A percentile compares a stretch with the other conserved stretches of the same genome.
These are phyloP conservation scores for Nothobranchius furzeri DNA, from an alignment of 2,113 vertebrate species.

Conservation along the genomic window DNA sequence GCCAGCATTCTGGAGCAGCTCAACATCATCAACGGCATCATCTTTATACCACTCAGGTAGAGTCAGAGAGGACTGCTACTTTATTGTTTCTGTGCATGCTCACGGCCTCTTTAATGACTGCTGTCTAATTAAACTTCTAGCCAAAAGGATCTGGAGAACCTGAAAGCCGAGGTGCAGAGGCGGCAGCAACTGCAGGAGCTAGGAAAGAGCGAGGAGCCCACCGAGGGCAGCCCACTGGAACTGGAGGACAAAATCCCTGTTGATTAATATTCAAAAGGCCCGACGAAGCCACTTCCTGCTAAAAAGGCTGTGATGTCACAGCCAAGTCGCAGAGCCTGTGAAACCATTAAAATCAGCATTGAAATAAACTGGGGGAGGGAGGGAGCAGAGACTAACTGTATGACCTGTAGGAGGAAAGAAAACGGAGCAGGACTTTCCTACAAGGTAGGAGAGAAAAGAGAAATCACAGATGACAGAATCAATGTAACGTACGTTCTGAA, in stretches of 20 bases:
- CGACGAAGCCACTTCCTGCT: slow-evolving; percentile 45
- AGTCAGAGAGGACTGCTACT: background rate
- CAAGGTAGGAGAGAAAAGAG: slow-evolving; percentile 35
- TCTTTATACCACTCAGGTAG: slow-evolving; percentile 99
- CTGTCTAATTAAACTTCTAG: slow-evolving; percentile 61
- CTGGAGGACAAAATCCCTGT: slow-evolving; percentile 75
- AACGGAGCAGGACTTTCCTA: slow-evolving; percentile 46
- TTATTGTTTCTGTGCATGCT: too few species aligned
- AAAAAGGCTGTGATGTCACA: slow-evolving; percentile 49
- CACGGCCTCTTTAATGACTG: background rate
- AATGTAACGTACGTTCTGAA: slow-evolving; percentile 63
- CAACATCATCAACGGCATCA: slow-evolving; percentile 98
- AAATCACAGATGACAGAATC: slow-evolving; percentile 48
- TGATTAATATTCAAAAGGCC: slow-evolving; percentile 65
- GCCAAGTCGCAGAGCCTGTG: slow-evolving; percentile 69
- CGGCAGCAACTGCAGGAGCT: slow-evolving; percentile 92
- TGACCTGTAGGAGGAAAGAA: slow-evolving; percentile 53
- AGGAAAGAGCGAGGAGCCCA: slow-evolving; percentile 79
- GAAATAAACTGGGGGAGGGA: slow-evolving; percentile 56
- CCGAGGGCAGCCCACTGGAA: slow-evolving; percentile 70
- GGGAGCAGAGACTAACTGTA: slow-evolving; percentile 50
- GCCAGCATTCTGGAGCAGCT: slow-evolving; percentile 96
- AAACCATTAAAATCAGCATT: slow-evolving; percentile 71
- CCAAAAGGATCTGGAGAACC: slow-evolving; percentile 97
- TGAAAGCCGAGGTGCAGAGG: slow-evolving; percentile 96